phyloP scores from a whole-genome alignment of 2,888 invertebrate species.

The Caenorhabditis auriculariae region DNA sequence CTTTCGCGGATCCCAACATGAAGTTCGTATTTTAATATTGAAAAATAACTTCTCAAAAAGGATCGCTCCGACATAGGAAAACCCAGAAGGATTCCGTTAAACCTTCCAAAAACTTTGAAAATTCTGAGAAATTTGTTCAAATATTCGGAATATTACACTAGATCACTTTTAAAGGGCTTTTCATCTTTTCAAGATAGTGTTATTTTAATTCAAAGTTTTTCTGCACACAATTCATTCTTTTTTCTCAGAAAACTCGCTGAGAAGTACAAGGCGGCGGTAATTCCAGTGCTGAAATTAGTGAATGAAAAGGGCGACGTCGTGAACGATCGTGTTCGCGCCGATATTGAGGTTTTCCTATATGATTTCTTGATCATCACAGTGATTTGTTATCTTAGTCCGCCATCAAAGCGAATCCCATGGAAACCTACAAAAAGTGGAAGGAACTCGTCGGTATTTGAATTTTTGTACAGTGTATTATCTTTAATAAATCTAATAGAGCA shows the following conservation, averaged over 20 bases:
- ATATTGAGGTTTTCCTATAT: slow-evolving; percentile 41
- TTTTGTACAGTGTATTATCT: too few species aligned
- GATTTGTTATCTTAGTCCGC: slow-evolving; percentile 5
- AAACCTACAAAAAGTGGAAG: slow-evolving; percentile 24
- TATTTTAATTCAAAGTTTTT: background rate
- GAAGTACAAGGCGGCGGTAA: slow-evolving; percentile 47
- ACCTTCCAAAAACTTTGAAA: background rate
- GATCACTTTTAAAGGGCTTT: background rate
- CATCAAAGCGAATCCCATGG: slow-evolving; percentile 25
- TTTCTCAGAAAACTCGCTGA: slow-evolving; percentile 44
- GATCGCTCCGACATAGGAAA: background rate
- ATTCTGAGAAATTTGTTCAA: background rate
- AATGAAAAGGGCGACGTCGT: slow-evolving; percentile 46
- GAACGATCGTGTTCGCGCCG: slow-evolving; percentile 41
- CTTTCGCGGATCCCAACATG: slow-evolving; percentile 49
- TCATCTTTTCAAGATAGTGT: background rate
- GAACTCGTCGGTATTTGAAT: slow-evolving; percentile 6
- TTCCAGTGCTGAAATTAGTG: slow-evolving; percentile 49
- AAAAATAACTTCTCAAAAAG: slow-evolving; percentile 1
- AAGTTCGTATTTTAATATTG: slow-evolving; percentile 25
- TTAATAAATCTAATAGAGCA: too few species aligned
- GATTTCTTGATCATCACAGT: background rate
- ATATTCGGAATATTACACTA: background rate
- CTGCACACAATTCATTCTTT: background rate
- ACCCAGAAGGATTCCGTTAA: background rate